These are phyloP conservation scores for Xanthostigma xanthostigma DNA, from an alignment of 2,888 invertebrate genomes.

Conservation along the genomic window DNA sequence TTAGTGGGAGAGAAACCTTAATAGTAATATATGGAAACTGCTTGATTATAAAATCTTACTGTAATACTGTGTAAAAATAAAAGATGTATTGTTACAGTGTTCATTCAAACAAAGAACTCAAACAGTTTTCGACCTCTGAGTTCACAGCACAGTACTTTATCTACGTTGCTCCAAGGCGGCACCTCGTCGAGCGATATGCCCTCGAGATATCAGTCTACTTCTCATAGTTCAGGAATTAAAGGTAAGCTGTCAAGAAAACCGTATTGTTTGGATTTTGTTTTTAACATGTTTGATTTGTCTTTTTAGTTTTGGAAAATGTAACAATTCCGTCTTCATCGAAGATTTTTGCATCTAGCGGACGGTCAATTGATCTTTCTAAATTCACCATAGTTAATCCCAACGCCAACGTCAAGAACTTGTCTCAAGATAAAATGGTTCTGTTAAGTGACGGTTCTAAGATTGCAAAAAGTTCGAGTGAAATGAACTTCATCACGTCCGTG, in stretches of 20 bases:
- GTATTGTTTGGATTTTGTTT: background rate
- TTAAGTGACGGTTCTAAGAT: slow-evolving; percentile 1
- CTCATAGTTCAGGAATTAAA: slow-evolving; percentile 18
- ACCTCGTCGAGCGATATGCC: no score
- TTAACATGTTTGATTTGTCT: background rate
- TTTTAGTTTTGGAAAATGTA: slow-evolving; percentile 27
- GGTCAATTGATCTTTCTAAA: slow-evolving; percentile 24
- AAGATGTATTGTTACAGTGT: no score
- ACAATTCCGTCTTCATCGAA: slow-evolving; percentile 20
- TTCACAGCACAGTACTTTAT: slow-evolving; percentile 17
- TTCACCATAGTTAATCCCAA: slow-evolving; percentile 20
- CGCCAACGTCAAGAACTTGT: no score
- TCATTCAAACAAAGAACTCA: no score
- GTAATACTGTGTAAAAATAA: no score
- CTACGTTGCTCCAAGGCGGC: slow-evolving; percentile 20
- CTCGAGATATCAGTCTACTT: no score
- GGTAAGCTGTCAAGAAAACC: slow-evolving; percentile 14
- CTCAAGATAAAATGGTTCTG: slow-evolving; percentile 4
- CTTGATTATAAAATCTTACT: no score
- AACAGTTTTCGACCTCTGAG: slow-evolving; percentile 13
- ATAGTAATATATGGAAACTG: no score
- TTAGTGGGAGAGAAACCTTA: no score
- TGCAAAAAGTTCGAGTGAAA: background rate
- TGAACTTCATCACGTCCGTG: no score
- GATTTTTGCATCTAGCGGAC: slow-evolving; percentile 19